phyloP scores from a whole-genome alignment of 2,888 invertebrate species.

The Thera obeliscata region DNA sequence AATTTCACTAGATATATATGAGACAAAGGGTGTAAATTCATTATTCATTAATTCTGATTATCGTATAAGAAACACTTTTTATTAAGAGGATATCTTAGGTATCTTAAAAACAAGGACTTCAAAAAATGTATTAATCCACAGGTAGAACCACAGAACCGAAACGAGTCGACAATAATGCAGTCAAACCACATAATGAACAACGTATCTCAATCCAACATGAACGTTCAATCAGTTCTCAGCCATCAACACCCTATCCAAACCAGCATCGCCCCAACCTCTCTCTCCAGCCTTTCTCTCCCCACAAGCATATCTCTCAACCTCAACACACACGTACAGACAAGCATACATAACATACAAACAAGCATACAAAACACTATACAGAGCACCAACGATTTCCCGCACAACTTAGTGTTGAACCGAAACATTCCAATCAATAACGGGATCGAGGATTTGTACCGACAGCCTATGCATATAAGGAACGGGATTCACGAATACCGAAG shows the following conservation, averaged over 20 bases:
- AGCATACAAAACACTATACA: conserved; percentile 66
- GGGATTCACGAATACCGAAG: conserved; percentile 73
- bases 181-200: conserved; percentile 46
- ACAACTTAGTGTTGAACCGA: conserved; percentile 71
- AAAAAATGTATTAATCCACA: conserved; percentile 40
- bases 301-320: conserved; percentile 69
- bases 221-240: conserved; percentile 62
- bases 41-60: too few relatives aligned
- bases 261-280: conserved; percentile 59
- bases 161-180: conserved; percentile 68
- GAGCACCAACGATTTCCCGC: conserved; percentile 65
- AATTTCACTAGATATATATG: too few relatives aligned
- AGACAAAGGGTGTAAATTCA: too few relatives aligned
- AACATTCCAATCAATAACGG: conserved; percentile 67
- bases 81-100: too few relatives aligned
- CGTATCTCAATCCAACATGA: conserved; percentile 61
- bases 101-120: background rate
- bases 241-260: conserved; percentile 58
- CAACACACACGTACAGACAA: conserved; percentile 59
- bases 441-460: conserved; percentile 65
- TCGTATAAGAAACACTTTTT: too few relatives aligned
- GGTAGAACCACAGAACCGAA: conserved; percentile 68
- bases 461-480: conserved; percentile 61
- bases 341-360: conserved; percentile 55
- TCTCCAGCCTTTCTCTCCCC: conserved; percentile 62